Base-by-base conservation (phyloP, 2,113 vertebrate species). In the Pipa parva region DNA sequence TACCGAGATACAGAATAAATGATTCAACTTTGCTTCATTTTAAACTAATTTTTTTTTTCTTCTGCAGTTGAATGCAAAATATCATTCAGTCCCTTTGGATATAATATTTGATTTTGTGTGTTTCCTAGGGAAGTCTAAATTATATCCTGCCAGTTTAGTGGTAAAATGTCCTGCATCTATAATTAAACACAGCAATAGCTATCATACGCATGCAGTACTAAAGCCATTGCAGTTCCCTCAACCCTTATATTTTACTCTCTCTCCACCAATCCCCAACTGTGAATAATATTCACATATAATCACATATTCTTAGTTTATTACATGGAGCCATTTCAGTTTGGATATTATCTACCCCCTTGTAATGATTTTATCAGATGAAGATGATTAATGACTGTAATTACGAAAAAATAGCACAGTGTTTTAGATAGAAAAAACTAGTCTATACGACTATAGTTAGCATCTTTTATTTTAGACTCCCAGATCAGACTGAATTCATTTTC, bases 321-420 rank as follows among this genome's bases (percentile, higher is more conserved):
- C 54, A 50, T 5, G 42, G 18, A 48, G 10, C 5, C 21, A 29
- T 63, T 74, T 42, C 59, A 22, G 50, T 63, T 36, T 17, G 17
- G 4, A 10, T 73, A 15, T 25, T 31, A 57, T 5, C 3, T 37
- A 17, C 18, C 15, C 58, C 52, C n/a, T 72, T 24, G 68, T 42
- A 58, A 36, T 11, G 4, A 1, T 56, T 22, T 54, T 72, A 76
- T 37, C 1, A 11, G 51, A 74, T 73, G 15, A 74, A 72, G 20
- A 21, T 77, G 64, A 82, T 70, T 76, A 78, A 79, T 74, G 37
- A 63, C 27, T 63, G 12, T 45, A 76, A 75, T 74, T 75, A 79
- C 74, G 18, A 15, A 18, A 74, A 76, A 81, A 71, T 1, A 73
- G 28, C 29, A 64, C 21, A 21, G 48, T 48, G 56, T 72, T 79